phyloP scores from a whole-genome alignment of 2,888 invertebrate genomes.

The Acleris cristana region DNA sequence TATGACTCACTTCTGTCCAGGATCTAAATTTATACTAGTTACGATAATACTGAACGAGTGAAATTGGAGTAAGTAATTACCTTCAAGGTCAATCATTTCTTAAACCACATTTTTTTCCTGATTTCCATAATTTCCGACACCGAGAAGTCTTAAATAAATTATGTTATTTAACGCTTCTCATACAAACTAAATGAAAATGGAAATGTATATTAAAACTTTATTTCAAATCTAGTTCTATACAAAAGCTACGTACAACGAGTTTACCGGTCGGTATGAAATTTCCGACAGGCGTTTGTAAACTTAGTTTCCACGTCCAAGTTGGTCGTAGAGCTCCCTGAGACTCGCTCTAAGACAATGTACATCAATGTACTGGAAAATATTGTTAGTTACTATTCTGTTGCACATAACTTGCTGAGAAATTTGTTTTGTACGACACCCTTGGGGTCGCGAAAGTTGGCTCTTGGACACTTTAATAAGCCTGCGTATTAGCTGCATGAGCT shows the following conservation, averaged over 20 bases:
- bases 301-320: conserved; percentile 62
- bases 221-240: conserved; percentile 51
- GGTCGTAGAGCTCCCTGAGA: conserved; percentile 46
- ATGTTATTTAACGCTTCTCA: no score
- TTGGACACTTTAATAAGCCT: no score
- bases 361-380: conserved; percentile 50
- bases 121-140: no score
- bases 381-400: conserved; percentile 28
- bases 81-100: no score
- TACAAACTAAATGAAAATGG: neutral
- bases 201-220: conserved; percentile 37
- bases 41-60: no score
- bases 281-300: conserved; percentile 65
- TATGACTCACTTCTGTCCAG: no score
- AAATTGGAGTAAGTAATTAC: no score
- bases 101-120: no score
- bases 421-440: neutral
- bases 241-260: conserved; percentile 56
- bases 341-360: conserved; percentile 57
- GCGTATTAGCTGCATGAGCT: neutral
- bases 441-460: neutral
- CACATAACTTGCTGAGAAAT: conserved; percentile 10
- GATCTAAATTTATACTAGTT: no score
- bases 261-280: conserved; percentile 65
- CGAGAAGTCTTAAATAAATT: no score